These are phyloP conservation scores for Brachycybe producta DNA, from an alignment of 2,888 invertebrate genomes.

Conservation along the genomic window DNA sequence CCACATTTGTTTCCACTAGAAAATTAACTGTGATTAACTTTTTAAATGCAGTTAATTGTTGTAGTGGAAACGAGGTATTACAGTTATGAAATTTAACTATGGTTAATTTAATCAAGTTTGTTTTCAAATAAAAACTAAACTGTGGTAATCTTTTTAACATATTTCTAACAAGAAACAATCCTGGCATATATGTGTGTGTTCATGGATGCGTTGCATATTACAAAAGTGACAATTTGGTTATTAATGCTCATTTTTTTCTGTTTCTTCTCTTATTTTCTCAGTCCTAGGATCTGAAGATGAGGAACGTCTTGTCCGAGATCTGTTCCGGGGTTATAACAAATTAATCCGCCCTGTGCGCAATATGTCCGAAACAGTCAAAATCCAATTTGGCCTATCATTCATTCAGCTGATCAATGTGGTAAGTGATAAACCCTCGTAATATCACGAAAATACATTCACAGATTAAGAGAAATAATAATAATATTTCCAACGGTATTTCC, in stretches of 20 bases:
- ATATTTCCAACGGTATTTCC: too few species aligned
- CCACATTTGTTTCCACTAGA: too few species aligned
- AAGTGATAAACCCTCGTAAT: constrained; percentile 20
- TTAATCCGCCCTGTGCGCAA: constrained; percentile 94
- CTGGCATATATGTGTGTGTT: too few species aligned
- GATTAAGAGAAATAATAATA: not conserved
- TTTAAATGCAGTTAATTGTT: too few species aligned
- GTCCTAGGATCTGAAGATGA: constrained; percentile 84
- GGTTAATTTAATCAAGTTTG: too few species aligned
- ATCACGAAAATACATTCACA: constrained; percentile 5
- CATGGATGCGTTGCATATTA: too few species aligned
- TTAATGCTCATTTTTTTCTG: not conserved
- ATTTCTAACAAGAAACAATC: too few species aligned
- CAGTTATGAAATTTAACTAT: too few species aligned
- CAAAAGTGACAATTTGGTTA: not conserved
- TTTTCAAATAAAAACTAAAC: too few species aligned
- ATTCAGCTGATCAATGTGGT: constrained; percentile 48
- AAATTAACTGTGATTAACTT: too few species aligned
- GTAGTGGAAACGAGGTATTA: too few species aligned
- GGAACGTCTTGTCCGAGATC: constrained; percentile 84
- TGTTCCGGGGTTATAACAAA: constrained; percentile 96
- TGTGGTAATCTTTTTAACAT: too few species aligned
- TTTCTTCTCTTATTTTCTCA: constrained; percentile 28
- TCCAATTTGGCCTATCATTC: constrained; percentile 89
- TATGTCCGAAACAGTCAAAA: constrained; percentile 93